Evolutionary conservation across 2,113 vertebrate genomes (phyloP).

Genomic region (Callionymus lyra): DNA sequence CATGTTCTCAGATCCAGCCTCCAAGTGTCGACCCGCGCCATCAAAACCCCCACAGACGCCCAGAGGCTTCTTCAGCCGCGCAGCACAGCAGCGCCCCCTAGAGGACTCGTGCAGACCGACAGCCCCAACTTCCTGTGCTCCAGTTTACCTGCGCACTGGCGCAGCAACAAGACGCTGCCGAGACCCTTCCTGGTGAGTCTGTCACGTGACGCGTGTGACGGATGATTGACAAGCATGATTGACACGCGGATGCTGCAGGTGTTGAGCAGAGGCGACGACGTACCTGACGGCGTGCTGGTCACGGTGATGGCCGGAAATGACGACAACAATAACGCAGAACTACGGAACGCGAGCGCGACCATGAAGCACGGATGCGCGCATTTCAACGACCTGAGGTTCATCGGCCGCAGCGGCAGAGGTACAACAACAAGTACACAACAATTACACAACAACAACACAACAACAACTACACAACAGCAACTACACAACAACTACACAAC

Average conservation of each 20-base stretch:
- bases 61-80: slow-evolving; percentile 66
- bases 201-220: background rate
- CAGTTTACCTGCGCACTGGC: slow-evolving; percentile 87
- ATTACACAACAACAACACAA: too few species aligned
- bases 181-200: slow-evolving; percentile 82
- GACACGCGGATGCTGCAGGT: slow-evolving; percentile 66
- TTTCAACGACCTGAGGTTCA: slow-evolving; percentile 95
- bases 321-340: slow-evolving; percentile 93
- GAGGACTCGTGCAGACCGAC: slow-evolving; percentile 84
- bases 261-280: slow-evolving; percentile 85
- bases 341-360: slow-evolving; percentile 89
- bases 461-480: too few species aligned
- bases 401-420: slow-evolving; percentile 97
- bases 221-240: too few species aligned
- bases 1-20: slow-evolving; percentile 76
- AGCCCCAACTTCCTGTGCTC: slow-evolving; percentile 95
- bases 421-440: too few species aligned
- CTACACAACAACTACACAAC: too few species aligned
- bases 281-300: slow-evolving; percentile 89
- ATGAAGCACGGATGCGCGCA: slow-evolving; percentile 94
- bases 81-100: slow-evolving; percentile 72
- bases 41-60: slow-evolving; percentile 66
- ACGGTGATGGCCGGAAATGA: slow-evolving; percentile 97
- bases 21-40: slow-evolving; percentile 72
- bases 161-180: slow-evolving; percentile 90